Conservation (phyloP, 2,113 vertebrate genomes). For the Heliornis fulica region DNA sequence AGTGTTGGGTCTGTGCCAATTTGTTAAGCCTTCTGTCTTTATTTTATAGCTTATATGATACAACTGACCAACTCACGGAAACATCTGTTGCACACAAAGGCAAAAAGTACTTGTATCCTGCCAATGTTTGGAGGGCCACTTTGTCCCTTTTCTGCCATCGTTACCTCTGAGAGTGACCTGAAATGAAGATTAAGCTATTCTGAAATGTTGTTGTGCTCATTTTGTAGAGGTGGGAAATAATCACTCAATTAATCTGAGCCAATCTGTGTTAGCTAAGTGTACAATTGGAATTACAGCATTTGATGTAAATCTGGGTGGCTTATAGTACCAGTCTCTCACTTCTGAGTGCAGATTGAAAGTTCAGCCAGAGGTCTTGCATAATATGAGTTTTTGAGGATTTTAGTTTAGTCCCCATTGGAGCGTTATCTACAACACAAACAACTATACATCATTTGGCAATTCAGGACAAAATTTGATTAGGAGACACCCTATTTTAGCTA, state of each 20-base stretch:
- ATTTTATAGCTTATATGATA: slow-evolving; percentile 65
- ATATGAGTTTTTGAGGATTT: slow-evolving; percentile 73
- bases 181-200: background rate
- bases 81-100: slow-evolving; percentile 66
- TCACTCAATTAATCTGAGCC: slow-evolving; percentile 3
- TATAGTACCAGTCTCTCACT: slow-evolving; percentile 54
- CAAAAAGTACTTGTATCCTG: slow-evolving; percentile 37
- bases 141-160: slow-evolving; percentile 15
- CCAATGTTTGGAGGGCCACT: background rate
- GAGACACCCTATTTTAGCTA: slow-evolving; percentile 56
- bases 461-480: slow-evolving; percentile 54
- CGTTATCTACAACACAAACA: slow-evolving; percentile 72
- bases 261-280: slow-evolving; percentile 16
- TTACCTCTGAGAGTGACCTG: background rate
- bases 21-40: slow-evolving; percentile 62
- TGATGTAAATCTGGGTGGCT: slow-evolving; percentile 8
- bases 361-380: slow-evolving; percentile 76
- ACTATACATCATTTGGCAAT: slow-evolving; percentile 68
- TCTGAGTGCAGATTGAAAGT: slow-evolving; percentile 64
- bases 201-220: background rate
- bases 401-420: slow-evolving; percentile 68
- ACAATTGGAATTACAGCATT: slow-evolving; percentile 20
- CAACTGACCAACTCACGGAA: slow-evolving; percentile 65
- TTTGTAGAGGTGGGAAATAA: background rate
- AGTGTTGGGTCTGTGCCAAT: slow-evolving; percentile 62